Conservation (phyloP, 2,797 vertebrate species). For the Alfaro cultratus region DNA sequence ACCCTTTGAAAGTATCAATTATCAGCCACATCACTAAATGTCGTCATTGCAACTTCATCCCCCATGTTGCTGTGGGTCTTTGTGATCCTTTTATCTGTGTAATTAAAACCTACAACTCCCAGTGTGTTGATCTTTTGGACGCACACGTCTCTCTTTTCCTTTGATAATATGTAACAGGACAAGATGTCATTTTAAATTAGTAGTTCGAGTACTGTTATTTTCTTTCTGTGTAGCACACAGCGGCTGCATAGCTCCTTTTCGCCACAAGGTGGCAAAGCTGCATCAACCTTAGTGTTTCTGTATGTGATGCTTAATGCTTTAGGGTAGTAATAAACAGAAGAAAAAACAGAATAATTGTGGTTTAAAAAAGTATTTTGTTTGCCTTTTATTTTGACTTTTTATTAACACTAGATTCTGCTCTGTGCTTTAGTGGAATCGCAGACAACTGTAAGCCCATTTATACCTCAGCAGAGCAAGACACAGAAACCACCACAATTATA, state of each 20-base stretch:
- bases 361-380: neutral
- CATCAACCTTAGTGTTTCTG: slow-evolving; percentile 9
- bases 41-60: slow-evolving; percentile 50
- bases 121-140: slow-evolving; percentile 33
- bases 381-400: neutral
- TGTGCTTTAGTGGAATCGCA: neutral
- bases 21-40: slow-evolving; percentile 53
- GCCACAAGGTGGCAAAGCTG: slow-evolving; percentile 57
- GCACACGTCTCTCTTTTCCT: slow-evolving; percentile 2
- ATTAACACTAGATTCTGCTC: neutral
- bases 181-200: neutral
- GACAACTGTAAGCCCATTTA: neutral
- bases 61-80: slow-evolving; percentile 50
- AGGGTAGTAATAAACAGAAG: neutral
- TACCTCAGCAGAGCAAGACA: neutral
- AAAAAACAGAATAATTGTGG: neutral
- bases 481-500: neutral
- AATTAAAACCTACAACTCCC: slow-evolving; percentile 52
- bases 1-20: slow-evolving; percentile 45
- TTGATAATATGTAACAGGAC: neutral
- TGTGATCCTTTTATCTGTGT: slow-evolving; percentile 47
- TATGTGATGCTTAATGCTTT: neutral
- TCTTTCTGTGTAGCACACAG: neutral
- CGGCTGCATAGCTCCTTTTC: neutral
- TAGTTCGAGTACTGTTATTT: neutral